Evolutionary conservation across 2,113 vertebrate species (phyloP), one percentile per base, ranked within the genome.

Genomic region (Rissa tridactyla): DNA sequence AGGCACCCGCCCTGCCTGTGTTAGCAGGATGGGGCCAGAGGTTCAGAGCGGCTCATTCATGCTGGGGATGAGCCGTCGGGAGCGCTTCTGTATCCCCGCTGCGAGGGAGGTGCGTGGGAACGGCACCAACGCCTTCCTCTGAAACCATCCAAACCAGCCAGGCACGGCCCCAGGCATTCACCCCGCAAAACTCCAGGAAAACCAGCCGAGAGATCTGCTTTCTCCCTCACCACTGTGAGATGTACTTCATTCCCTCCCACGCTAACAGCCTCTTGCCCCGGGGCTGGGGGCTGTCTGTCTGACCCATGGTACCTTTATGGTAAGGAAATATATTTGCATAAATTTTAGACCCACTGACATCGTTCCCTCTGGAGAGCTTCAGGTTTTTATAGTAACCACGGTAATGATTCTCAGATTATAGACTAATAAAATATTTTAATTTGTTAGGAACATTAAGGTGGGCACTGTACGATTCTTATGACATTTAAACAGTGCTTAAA

Each of bases 401-500:
- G 87, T 81, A 89, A 96, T 95, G 81, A 88, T 96, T 94, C 96
- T 93, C 94, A 97, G 95, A 93, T 96, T 94, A 95, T 77, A 69
- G 87, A 60, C 90, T 91, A 97, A 97, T 95, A 97, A 96, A 96
- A 82, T 93, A 90, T 73, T 90, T 85, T 95, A 82, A 96, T 96
- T 97, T 95, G 65, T 88, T 91, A 54, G 14, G 82, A 88, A 90
- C 83, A 73, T 96, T 92, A 82, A 93, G 64, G 68, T 80, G 65
- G 78, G 85, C 70, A 81, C 70, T 82, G 79, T 79, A 92, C 2
- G 15, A 84, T 86, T 82, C 86, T 88, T 79, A 72, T 79, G 96
- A 94, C 96, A 97, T 96, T 97, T 94, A 94, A 94, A 85, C 26
- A 90, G 30, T 70, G 82, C 71, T 75, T 38, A 10, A 86, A 82